phyloP scores from a whole-genome alignment of 2,888 invertebrate species.

The Oligia strigilis region DNA sequence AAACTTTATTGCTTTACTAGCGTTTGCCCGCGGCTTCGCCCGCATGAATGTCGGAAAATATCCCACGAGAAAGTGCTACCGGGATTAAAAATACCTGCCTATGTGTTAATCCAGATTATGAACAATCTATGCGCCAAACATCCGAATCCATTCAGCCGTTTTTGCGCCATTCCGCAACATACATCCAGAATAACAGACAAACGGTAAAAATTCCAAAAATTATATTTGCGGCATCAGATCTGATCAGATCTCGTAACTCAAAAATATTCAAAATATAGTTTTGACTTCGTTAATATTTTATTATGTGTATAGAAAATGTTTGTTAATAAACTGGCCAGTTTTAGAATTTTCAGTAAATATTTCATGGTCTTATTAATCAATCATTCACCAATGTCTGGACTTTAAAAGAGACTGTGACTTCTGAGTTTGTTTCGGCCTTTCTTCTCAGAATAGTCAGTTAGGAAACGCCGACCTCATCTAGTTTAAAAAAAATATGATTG shows the following conservation, averaged over 20 bases:
- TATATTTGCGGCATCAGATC: not conserved
- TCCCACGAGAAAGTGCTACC: not conserved
- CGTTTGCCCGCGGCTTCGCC: not conserved
- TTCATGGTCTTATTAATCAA: not conserved
- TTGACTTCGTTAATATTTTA: not conserved
- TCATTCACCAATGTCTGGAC: not conserved
- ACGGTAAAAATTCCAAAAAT: not conserved
- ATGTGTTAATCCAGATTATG: not conserved
- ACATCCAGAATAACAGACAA: not conserved
- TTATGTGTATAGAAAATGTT: not conserved
- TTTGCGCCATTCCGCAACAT: not conserved
- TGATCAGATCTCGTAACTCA: not conserved
- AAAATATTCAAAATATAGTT: not conserved
- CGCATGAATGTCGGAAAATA: not conserved
- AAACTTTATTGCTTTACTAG: not conserved
- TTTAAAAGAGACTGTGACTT: no score
- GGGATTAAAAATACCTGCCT: not conserved
- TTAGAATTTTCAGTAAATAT: slow-evolving; percentile 3
- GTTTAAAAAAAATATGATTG: no score
- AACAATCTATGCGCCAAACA: not conserved
- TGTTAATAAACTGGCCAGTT: not conserved
- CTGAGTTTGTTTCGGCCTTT: no score
- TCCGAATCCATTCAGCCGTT: not conserved
- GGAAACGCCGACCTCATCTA: no score
- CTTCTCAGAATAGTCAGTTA: no score